Conservation (phyloP, 2,888 invertebrate genomes). For the Sinodicranocentrus sp. region DNA sequence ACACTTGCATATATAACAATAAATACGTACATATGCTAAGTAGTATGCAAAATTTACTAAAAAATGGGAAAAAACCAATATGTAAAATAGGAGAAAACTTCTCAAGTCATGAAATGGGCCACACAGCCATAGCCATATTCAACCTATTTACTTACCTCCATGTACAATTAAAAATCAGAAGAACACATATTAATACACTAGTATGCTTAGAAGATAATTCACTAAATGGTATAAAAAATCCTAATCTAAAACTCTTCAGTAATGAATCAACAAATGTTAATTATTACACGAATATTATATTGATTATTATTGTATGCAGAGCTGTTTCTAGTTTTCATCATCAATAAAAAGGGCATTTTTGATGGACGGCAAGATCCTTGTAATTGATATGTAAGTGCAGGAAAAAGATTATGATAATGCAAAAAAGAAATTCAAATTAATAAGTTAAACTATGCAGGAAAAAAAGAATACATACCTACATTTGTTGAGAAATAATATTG, state of each 20-base stretch:
- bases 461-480: conserved; percentile 23
- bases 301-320: neutral
- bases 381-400: neutral
- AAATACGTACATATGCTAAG: too few relatives aligned
- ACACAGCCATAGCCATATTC: too few relatives aligned
- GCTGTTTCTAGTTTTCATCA: conserved; percentile 21
- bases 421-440: conserved; percentile 23
- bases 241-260: neutral
- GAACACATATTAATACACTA: conserved; percentile 34
- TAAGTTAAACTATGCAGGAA: conserved; percentile 1
- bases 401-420: neutral
- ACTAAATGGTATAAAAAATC: conserved; percentile 9
- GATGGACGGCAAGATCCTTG: neutral
- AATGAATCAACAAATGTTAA: neutral
- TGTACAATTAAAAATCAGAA: conserved; percentile 49
- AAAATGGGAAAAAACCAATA: too few relatives aligned
- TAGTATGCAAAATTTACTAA: too few relatives aligned
- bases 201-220: conserved; percentile 37
- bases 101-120: too few relatives aligned
- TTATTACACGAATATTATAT: neutral
- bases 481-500: conserved; percentile 50
- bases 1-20: too few relatives aligned
- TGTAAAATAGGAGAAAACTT: too few relatives aligned
- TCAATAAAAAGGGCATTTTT: neutral
- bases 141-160: too few relatives aligned